Evolutionary conservation across 1,140 invertebrate genomes (phyloP), one percentile per base, ranked within the genome.

Genomic region (Temnothorax longispinosus): DNA sequence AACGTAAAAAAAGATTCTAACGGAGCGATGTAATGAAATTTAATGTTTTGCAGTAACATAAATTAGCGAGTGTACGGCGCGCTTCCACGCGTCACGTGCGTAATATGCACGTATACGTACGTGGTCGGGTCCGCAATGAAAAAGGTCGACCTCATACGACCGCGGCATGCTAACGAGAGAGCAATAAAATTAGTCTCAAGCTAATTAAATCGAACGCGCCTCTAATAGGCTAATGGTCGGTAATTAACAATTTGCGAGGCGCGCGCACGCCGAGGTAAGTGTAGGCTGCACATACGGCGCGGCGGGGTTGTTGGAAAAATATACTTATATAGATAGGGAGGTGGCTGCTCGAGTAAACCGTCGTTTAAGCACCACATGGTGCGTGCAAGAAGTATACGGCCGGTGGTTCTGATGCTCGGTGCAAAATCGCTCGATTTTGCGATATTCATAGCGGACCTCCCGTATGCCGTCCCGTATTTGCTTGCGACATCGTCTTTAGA

Each of bases 121-220:
- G 47, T 87, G 56, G 56, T 86, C 52, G 41, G 74, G 38, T 27
- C 8, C 32, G 18, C 32, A 84, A 32, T 54, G 47, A 84, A 71
- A 82, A 72, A 85, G 44, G n/a, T 35, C 27, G 38, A 67, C 62
- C 52, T 52, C 47, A 32, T 64, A 56, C 44, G 47, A 62, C 56
- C 78, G 27, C 78, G 27, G 78, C 78, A 85, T 88, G 82, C 54
- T 69, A 67, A 87, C 58, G 67, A 75, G 78, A 54, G 60, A 81
- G 44, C 74, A 85, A 85, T 64, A 78, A 80, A 89, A 87, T 88
- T 76, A 75, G 44, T 71, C 86, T 89, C 80, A 82, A 86, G 56
- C 76, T 88, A 88, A 89, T 88, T 89, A 89, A 89, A 88, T 86
- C 69, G 87, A 76, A 67, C 58, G 56, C 41, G 50, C 71, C 32